A percentile compares a stretch with the other conserved stretches of the same genome.
Conservation (phyloP, 1,140 invertebrate species). For the Aporrectodea caliginosa region DNA sequence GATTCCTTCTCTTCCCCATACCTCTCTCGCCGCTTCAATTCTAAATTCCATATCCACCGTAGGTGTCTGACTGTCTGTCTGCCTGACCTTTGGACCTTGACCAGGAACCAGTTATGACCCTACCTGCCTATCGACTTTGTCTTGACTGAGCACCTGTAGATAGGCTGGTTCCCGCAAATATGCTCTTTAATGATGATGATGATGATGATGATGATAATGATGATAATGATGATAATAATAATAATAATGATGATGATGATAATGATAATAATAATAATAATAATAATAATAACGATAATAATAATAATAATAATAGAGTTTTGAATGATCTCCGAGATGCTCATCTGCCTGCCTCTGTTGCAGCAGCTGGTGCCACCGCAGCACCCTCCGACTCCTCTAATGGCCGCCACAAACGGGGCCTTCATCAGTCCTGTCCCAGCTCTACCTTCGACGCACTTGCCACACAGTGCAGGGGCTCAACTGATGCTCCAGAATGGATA, state of each 20-base stretch:
- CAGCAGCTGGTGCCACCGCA: background rate
- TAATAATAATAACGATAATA: background rate
- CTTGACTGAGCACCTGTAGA: no score
- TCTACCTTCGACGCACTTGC: background rate
- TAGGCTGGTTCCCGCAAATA: no score
- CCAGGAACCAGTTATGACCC: no score
- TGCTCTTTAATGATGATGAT: background rate
- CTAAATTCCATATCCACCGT: no score
- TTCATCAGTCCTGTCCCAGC: background rate
- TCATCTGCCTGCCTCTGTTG: background rate
- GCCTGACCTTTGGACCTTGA: no score
- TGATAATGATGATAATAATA: background rate
- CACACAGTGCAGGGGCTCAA: background rate
- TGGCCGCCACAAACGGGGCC: slow-evolving; percentile 11
- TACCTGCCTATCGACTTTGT: no score
- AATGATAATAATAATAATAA: background rate
- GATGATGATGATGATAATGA: slow-evolving; percentile 1
- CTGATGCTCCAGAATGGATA: background rate
- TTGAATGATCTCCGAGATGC: background rate
- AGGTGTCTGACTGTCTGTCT: no score
- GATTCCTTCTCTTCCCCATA: no score
- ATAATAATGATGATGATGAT: background rate
- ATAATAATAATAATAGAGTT: background rate
- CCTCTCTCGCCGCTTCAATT: no score
- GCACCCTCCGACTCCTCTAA: background rate